A percentile compares a stretch with the other conserved stretches of the same genome.
Evolutionary conservation across 2,113 vertebrate genomes (phyloP).

Genomic region (Nicator chloris): DNA sequence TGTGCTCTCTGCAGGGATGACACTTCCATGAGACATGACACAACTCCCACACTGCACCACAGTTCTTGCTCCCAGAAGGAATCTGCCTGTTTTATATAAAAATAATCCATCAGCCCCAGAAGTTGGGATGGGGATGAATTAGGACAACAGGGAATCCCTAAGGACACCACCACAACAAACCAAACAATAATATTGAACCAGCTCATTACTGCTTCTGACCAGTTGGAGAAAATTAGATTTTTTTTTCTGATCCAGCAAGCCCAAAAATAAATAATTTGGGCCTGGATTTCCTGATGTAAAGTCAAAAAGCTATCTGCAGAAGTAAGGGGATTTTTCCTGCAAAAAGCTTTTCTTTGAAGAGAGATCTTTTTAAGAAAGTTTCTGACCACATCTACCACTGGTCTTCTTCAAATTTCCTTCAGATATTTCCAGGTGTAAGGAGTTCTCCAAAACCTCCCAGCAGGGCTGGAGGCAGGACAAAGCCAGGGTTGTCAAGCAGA

Average conservation of each 20-base stretch:
- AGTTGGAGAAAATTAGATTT: neutral
- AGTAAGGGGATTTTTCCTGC: rapidly evolving
- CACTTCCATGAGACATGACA: neutral
- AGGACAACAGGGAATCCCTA: neutral
- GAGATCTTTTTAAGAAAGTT: neutral
- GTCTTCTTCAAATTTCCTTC: neutral
- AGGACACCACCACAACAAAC: neutral
- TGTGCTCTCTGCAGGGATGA: neutral
- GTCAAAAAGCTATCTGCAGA: neutral
- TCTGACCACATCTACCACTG: neutral
- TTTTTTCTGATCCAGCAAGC: neutral
- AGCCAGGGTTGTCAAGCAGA: neutral
- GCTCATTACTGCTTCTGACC: neutral
- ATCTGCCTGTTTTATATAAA: neutral
- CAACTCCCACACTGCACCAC: neutral
- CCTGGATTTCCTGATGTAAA: neutral
- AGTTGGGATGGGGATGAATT: neutral
- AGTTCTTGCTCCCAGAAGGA: neutral
- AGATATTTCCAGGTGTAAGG: neutral
- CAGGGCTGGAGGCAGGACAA: neutral
- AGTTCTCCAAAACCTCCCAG: neutral
- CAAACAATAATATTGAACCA: neutral
- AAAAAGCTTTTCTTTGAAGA: neutral
- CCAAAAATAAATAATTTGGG: neutral
- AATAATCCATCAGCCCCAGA: neutral